Evolutionary conservation across 2,797 vertebrate genomes (phyloP).

Genomic region (Nannoperca australis): DNA sequence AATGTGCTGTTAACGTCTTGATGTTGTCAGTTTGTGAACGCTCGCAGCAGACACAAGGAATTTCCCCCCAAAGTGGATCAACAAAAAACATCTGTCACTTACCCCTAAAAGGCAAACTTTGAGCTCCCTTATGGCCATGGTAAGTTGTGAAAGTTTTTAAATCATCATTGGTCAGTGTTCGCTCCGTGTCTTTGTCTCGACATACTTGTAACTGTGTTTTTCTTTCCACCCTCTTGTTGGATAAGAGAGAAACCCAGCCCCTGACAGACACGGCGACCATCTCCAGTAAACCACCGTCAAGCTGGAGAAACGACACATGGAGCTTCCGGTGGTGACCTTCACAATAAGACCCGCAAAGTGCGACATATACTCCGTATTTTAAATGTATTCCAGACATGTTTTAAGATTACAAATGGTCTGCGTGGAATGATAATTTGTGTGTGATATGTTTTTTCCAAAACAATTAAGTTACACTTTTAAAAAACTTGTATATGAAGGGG

Average conservation of each 20-base stretch:
- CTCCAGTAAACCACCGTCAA: neutral
- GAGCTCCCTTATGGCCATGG: slow-evolving; percentile 96
- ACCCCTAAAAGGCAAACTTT: slow-evolving; percentile 99
- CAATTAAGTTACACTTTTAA: too few species aligned
- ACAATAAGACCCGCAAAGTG: slow-evolving; percentile 30
- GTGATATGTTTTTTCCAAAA: neutral
- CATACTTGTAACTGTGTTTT: slow-evolving; percentile 65
- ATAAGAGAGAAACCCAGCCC: slow-evolving; percentile 73
- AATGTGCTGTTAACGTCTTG: slow-evolving; percentile 1
- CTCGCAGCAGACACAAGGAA: slow-evolving; percentile 53
- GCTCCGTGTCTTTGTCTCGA: slow-evolving; percentile 69
- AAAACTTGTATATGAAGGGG: too few species aligned
- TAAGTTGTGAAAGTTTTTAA: slow-evolving; percentile 29
- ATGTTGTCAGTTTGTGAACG: slow-evolving; percentile 26
- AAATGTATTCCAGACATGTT: neutral
- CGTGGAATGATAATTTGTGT: neutral
- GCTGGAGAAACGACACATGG: rapidly evolving
- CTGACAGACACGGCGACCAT: slow-evolving; percentile 57
- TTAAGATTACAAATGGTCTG: neutral
- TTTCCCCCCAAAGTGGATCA: slow-evolving; percentile 61
- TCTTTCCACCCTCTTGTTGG: slow-evolving; percentile 36
- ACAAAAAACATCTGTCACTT: slow-evolving; percentile 83
- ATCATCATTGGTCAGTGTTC: slow-evolving; percentile 61
- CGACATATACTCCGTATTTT: rapidly evolving
- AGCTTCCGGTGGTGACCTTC: slow-evolving; percentile 40